Percentiles rank a stretch among this genome's conserved stretches.
These are phyloP conservation scores for Rhopalosiphum maidis DNA, from an alignment of 1,140 invertebrate species.

Conservation along the genomic window DNA sequence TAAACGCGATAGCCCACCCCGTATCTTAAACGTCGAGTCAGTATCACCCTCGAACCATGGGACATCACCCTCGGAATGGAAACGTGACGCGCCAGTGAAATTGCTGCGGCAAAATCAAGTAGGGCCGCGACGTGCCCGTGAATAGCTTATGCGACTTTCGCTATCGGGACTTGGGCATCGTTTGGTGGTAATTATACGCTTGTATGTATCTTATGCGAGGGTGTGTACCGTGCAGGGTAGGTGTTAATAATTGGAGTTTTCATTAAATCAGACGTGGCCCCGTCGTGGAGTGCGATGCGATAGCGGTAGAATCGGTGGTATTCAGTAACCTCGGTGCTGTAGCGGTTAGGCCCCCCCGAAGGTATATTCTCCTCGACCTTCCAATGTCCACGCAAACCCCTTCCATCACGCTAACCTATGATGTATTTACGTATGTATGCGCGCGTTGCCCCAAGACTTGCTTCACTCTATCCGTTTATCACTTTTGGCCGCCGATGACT, in stretches of 20 bases:
- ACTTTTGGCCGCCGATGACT: not conserved
- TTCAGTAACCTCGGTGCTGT: not conserved
- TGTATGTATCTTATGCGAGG: not conserved
- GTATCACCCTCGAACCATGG: not conserved
- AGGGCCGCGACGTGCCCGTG: not conserved
- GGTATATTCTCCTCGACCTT: not conserved
- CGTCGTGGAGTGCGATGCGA: not conserved
- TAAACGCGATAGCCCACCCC: no score
- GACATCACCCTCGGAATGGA: not conserved
- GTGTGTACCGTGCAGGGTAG: not conserved
- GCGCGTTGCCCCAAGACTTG: not conserved
- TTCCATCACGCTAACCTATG: not conserved
- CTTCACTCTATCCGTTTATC: not conserved
- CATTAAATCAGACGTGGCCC: not conserved
- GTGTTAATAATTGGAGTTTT: constrained; percentile 23
- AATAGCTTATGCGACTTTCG: constrained; percentile 31
- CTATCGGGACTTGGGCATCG: not conserved
- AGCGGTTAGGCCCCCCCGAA: not conserved
- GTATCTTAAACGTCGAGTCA: not conserved
- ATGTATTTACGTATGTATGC: not conserved
- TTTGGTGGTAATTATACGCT: not conserved
- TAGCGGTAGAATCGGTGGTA: not conserved
- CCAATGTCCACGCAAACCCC: not conserved
- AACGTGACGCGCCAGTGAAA: not conserved
- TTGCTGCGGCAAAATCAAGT: not conserved